Conservation (phyloP, 2,797 vertebrate genomes). For the Octomys mimax region DNA sequence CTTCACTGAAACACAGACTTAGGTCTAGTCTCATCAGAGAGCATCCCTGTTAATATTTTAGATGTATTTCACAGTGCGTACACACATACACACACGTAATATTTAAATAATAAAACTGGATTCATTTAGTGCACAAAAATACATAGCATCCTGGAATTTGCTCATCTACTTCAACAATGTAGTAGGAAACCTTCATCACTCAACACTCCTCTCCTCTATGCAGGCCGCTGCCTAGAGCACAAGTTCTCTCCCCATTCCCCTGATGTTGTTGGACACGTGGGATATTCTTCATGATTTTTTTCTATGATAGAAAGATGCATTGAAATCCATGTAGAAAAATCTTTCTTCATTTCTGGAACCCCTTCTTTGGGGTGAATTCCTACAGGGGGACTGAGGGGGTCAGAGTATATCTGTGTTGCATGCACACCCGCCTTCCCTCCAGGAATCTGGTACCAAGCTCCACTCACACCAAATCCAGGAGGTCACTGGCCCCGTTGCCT, state of each 20-base stretch:
- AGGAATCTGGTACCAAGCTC: neutral
- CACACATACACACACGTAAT: no score
- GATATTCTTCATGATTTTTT: constrained; percentile 24
- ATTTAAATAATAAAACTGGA: constrained; percentile 40
- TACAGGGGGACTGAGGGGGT: neutral
- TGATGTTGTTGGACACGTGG: neutral
- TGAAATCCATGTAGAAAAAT: constrained; percentile 50
- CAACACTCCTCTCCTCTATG: neutral
- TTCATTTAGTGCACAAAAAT: neutral
- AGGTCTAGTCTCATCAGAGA: neutral
- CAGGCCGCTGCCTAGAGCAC: neutral
- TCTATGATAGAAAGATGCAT: neutral
- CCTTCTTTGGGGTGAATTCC: constrained; percentile 15
- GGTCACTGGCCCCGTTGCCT: accelerated
- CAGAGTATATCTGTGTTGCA: neutral
- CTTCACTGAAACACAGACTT: constrained; percentile 44
- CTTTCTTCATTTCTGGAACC: neutral
- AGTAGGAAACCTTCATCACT: constrained; percentile 16
- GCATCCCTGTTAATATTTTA: constrained; percentile 18
- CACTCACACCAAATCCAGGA: neutral
- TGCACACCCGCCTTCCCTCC: neutral
- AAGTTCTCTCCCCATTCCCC: neutral
- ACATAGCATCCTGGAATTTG: neutral
- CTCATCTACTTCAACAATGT: neutral
- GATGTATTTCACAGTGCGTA: constrained; percentile 15